These are phyloP conservation scores for Formica aserva DNA, from an alignment of 2,888 invertebrate species.

Conservation along the genomic window DNA sequence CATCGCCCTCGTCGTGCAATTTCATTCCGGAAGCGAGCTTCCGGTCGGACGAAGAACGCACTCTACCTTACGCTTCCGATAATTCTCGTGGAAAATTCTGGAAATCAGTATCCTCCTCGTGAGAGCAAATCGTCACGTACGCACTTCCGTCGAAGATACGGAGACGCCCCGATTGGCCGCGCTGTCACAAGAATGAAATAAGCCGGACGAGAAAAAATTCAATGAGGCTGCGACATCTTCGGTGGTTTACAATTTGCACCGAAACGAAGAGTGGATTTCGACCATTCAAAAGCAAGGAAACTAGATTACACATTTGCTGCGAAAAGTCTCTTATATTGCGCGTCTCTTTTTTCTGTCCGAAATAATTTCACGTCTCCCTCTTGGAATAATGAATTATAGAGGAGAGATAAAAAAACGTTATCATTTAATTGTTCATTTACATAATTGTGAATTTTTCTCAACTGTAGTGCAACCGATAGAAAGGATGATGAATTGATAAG, in stretches of 20 bases:
- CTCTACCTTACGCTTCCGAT: background rate
- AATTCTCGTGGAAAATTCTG: slow-evolving; percentile 49
- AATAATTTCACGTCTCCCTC: background rate
- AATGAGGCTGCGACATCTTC: background rate
- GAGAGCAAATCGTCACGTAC: slow-evolving; percentile 63
- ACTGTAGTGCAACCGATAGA: background rate
- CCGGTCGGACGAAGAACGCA: background rate
- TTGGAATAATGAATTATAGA: background rate
- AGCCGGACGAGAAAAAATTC: background rate
- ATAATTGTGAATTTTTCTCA: background rate
- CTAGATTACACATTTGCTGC: background rate
- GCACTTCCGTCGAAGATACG: slow-evolving; percentile 29
- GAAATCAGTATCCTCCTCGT: slow-evolving; percentile 53
- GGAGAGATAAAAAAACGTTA: background rate
- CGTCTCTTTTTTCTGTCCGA: background rate
- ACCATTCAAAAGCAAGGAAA: background rate
- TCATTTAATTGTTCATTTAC: background rate
- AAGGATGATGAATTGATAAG: background rate
- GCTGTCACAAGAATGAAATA: slow-evolving; percentile 8
- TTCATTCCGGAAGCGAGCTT: slow-evolving; percentile 41
- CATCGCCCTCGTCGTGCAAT: slow-evolving; percentile 56
- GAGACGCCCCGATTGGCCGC: background rate
- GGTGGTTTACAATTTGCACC: background rate
- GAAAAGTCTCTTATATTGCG: background rate
- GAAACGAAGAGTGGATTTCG: background rate